phyloP scores from a whole-genome alignment of 2,797 vertebrate species.

The Sitta carolinensis region DNA sequence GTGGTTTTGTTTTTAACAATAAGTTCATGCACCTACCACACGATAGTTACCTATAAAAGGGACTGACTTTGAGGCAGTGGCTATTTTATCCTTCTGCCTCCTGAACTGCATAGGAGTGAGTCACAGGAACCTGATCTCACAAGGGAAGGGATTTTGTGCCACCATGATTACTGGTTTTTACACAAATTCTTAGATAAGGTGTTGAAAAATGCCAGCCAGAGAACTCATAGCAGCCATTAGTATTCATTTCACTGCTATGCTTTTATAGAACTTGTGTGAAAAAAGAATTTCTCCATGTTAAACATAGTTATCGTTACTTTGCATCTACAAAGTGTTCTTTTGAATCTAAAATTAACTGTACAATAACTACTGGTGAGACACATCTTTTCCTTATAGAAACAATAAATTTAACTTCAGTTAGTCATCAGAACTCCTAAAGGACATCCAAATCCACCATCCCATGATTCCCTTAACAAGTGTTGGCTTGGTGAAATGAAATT shows the following conservation, averaged over 20 bases:
- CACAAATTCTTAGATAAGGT: background rate
- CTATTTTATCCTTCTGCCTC: background rate
- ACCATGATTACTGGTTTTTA: background rate
- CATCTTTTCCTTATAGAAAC: background rate
- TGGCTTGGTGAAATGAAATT: background rate
- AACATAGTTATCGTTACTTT: background rate
- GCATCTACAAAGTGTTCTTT: background rate
- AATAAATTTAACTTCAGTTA: background rate
- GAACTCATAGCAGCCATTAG: background rate
- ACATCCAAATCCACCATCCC: background rate
- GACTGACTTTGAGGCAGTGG: background rate
- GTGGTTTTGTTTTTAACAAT: conserved; percentile 39
- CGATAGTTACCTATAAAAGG: background rate
- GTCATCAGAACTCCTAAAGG: background rate
- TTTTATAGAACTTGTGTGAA: background rate
- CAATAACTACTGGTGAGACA: background rate
- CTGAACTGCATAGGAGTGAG: background rate
- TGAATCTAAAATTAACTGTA: background rate
- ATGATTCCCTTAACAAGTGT: background rate
- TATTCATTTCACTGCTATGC: background rate
- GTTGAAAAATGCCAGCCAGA: background rate
- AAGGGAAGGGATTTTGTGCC: background rate
- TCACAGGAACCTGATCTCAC: background rate
- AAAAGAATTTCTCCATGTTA: background rate
- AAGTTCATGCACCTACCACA: conserved; percentile 14